Percentiles rank a stretch among this genome's conserved stretches.
phyloP scores from a whole-genome alignment of 1,140 invertebrate species.

The Belonocnema kinseyi region DNA sequence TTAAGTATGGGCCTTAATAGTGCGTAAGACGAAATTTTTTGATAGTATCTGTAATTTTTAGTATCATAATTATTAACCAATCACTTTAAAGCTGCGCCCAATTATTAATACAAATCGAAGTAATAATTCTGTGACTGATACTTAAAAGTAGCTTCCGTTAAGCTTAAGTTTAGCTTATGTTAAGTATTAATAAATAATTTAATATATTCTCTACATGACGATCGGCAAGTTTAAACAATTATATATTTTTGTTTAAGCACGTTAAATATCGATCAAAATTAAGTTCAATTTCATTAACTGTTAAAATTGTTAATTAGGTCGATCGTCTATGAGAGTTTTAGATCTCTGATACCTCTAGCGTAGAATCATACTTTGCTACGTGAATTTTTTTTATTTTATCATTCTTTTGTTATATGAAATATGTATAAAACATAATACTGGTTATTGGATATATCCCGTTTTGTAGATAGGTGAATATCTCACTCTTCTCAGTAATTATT shows the following conservation, averaged over 20 bases:
- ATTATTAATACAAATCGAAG: neutral
- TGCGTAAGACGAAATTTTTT: slow-evolving; percentile 56
- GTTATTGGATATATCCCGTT: neutral
- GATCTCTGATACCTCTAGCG: neutral
- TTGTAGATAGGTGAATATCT: neutral
- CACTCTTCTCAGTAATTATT: neutral
- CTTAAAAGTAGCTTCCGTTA: slow-evolving; percentile 19
- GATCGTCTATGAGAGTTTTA: slow-evolving; percentile 6
- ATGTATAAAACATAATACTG: slow-evolving; percentile 9
- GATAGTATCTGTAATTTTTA: slow-evolving; percentile 29
- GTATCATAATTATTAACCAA: neutral
- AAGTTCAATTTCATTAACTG: neutral
- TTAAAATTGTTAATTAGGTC: neutral
- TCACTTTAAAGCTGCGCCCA: slow-evolving; percentile 4
- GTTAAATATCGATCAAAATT: neutral
- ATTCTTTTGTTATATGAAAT: neutral
- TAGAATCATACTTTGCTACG: neutral
- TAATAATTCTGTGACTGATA: slow-evolving; percentile 32
- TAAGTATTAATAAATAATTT: neutral
- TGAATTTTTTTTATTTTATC: slow-evolving; percentile 1
- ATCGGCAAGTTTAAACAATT: neutral
- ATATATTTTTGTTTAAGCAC: neutral
- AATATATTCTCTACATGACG: neutral
- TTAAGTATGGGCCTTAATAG: slow-evolving; percentile 66
- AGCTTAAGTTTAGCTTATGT: slow-evolving; percentile 10